Evolutionary conservation across 2,888 invertebrate genomes (phyloP).

Genomic region (Hydriomena furcata): DNA sequence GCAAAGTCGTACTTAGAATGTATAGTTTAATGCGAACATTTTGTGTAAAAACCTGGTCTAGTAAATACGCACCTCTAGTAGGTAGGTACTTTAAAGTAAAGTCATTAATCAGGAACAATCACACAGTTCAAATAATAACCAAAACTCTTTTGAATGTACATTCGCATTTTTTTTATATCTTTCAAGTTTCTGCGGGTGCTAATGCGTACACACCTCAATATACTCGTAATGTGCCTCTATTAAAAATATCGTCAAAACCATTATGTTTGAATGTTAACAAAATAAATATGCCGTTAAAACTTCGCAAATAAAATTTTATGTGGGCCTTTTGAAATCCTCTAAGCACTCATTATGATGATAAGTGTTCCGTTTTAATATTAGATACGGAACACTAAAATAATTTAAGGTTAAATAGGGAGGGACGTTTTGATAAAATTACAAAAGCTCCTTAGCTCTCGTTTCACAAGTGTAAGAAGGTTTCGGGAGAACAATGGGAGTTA

Average conservation of each 20-base stretch:
- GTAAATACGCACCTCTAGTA: too few species aligned
- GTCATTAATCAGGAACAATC: conserved; percentile 21
- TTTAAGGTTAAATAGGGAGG: conserved; percentile 18
- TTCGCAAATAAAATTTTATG: conserved; percentile 24
- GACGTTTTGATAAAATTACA: conserved; percentile 21
- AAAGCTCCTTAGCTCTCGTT: conserved; percentile 15
- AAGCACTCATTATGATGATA: conserved; percentile 28
- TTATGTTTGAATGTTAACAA: conserved; percentile 20
- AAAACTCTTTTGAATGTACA: neutral
- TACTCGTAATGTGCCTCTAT: conserved; percentile 9
- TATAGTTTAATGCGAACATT: too few species aligned
- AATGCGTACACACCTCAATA: neutral
- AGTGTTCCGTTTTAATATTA: conserved; percentile 28
- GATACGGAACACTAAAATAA: conserved; percentile 26
- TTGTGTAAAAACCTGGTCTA: too few species aligned
- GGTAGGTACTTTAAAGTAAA: conserved; percentile 9
- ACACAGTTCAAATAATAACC: conserved; percentile 9
- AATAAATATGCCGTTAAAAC: conserved; percentile 25
- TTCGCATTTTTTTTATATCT: neutral
- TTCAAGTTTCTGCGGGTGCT: neutral
- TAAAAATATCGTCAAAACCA: conserved; percentile 15
- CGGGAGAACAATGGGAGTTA: conserved; percentile 39
- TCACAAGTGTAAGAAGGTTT: conserved; percentile 16
- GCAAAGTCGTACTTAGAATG: too few species aligned
- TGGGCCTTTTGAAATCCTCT: conserved; percentile 19